Evolutionary conservation across 2,888 invertebrate genomes (phyloP).

Genomic region (Spilosoma lubricipeda): DNA sequence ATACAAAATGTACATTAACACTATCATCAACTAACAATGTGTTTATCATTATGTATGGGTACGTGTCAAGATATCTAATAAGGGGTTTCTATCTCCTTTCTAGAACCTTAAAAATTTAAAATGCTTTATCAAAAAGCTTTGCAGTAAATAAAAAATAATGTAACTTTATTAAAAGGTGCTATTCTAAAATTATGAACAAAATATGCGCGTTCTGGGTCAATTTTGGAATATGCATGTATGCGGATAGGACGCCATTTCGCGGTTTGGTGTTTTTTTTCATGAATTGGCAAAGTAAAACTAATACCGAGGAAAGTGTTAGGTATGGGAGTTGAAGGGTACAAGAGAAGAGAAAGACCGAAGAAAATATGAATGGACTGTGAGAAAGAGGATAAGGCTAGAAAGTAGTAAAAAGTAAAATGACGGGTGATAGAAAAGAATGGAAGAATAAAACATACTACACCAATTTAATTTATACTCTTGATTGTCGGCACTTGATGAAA

Average conservation of each 20-base stretch:
- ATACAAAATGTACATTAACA: slow-evolving; percentile 27
- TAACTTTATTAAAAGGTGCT: too few species aligned
- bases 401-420: too few species aligned
- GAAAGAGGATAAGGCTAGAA: too few species aligned
- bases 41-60: background rate
- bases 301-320: too few species aligned
- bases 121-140: background rate
- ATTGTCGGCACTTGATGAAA: too few species aligned
- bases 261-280: background rate
- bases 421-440: too few species aligned
- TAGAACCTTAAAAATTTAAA: background rate
- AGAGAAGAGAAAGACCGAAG: too few species aligned
- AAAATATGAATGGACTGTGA: too few species aligned
- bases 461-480: too few species aligned
- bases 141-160: too few species aligned
- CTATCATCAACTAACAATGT: background rate
- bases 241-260: background rate
- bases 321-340: too few species aligned
- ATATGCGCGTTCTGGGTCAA: background rate
- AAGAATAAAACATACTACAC: too few species aligned
- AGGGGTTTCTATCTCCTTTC: background rate
- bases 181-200: background rate
- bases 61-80: background rate
- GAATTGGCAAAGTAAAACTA: background rate
- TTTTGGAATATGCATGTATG: background rate